Percentiles rank a stretch among this genome's conserved stretches.
These are phyloP conservation scores for Monodelphis domestica DNA, from an alignment of 2,797 vertebrate genomes.

Conservation along the genomic window DNA sequence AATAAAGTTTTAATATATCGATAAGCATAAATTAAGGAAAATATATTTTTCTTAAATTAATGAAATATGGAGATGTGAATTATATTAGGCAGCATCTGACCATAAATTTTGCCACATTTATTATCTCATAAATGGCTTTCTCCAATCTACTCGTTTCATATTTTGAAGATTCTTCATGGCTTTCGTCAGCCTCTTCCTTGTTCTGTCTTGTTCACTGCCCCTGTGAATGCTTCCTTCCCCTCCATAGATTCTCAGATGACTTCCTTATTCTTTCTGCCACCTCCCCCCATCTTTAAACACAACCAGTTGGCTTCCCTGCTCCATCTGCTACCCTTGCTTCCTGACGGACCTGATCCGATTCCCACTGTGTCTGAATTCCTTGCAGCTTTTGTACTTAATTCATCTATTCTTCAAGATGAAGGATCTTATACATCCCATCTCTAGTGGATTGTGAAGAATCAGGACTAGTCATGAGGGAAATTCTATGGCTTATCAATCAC, in stretches of 20 bases:
- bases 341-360: slow-evolving; percentile 1
- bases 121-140: not conserved
- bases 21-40: not conserved
- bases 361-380: not conserved
- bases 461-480: not conserved
- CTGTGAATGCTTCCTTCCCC: not conserved
- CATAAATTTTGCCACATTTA: not conserved
- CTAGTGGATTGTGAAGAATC: not conserved
- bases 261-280: not conserved
- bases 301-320: not conserved
- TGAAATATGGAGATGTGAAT: not conserved
- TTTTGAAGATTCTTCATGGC: not conserved
- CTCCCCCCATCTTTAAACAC: not conserved
- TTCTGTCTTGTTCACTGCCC: not conserved
- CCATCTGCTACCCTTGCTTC: not conserved
- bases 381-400: not conserved
- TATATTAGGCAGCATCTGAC: not conserved
- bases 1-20: not conserved
- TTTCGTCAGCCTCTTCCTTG: slow-evolving; percentile 21
- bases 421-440: not conserved
- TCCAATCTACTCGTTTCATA: not conserved
- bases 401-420: not conserved
- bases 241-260: not conserved
- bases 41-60: slow-evolving; percentile 7
- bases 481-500: not conserved